Base-by-base conservation (phyloP, 1,140 invertebrate species). In the Drosophila willistoni region DNA sequence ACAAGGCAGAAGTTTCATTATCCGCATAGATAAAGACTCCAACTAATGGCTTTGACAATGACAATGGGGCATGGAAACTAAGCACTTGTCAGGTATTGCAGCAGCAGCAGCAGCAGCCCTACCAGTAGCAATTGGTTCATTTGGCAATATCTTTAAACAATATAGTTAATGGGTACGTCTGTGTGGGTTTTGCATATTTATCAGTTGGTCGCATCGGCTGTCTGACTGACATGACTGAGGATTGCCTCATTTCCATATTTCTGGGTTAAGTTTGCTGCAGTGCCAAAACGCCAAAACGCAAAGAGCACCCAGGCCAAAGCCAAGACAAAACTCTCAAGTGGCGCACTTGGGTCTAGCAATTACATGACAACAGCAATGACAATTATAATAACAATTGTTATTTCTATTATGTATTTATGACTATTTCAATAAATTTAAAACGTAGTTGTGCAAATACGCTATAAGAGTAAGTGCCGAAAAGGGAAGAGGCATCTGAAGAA, bases 221-320 rank as follows among this genome's bases (percentile, higher is more conserved):
- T 25, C 44, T 47, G 44, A 47, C 44, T 51, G 44, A 51, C 44
- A 51, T 51, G 17, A 39, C 22, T 71, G 65, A 68, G 33, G 51
- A 64, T 19, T 51, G 57, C 75, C 64, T 81, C 78, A 57, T 57
- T 61, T 57, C 47, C 55, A 17, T 39, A 22, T 86, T 85, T 81
- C 71, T 85, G 82, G 81, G 81, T 85, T 85, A 85, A 85, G 77
- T 85, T 29, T 84, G 80, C 64, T 57, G 73, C 64, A 39, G 36
- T 63, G 51, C 73, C 36, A 39, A 36, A 47, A 47, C 29, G 5
- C 6, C 36, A 39, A 63, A 51, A 60, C 19, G 19, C 61, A 51
- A 29, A 42, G 44, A 47, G 44, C 59, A 68, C 34, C 41, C 34
- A 3, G 34, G 34, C 34, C 34, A 36, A 36, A 9, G 59, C 57